Evolutionary conservation across 2,113 vertebrate genomes (phyloP).

Genomic region (Calypte anna): DNA sequence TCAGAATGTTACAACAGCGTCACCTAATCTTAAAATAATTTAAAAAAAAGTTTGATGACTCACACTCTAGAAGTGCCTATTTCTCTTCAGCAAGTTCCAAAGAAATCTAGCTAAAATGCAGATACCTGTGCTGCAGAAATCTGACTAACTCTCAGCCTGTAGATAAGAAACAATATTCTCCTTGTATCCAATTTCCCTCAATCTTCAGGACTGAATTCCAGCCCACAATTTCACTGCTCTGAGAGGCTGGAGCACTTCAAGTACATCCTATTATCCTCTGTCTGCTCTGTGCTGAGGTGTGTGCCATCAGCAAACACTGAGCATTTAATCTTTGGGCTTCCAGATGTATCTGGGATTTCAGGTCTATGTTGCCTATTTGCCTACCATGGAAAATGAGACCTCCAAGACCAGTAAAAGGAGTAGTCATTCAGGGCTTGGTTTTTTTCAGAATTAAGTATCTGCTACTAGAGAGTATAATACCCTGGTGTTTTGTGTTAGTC

Average conservation of each 20-base stretch:
- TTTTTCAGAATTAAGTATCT: background rate
- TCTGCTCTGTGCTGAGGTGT: background rate
- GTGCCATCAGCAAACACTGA: background rate
- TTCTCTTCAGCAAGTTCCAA: background rate
- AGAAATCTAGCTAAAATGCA: background rate
- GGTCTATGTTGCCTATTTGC: fast-evolving
- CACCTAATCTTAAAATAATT: background rate
- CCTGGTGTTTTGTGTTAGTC: background rate
- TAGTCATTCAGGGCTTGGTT: background rate
- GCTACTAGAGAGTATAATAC: background rate
- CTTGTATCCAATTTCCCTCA: background rate
- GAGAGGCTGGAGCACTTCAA: background rate
- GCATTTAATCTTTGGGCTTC: background rate
- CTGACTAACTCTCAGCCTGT: background rate
- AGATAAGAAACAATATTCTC: background rate
- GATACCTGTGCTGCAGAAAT: background rate
- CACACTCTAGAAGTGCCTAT: background rate
- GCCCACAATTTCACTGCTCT: background rate
- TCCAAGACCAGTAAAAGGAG: background rate
- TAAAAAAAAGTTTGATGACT: background rate
- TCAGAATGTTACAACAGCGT: background rate
- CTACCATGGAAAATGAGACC: fast-evolving
- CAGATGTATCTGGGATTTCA: fast-evolving
- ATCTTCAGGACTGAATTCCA: background rate
- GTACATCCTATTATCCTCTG: background rate